Evolutionary conservation across 2,797 vertebrate genomes (phyloP).

Genomic region (Eupleurogrammus muticus): DNA sequence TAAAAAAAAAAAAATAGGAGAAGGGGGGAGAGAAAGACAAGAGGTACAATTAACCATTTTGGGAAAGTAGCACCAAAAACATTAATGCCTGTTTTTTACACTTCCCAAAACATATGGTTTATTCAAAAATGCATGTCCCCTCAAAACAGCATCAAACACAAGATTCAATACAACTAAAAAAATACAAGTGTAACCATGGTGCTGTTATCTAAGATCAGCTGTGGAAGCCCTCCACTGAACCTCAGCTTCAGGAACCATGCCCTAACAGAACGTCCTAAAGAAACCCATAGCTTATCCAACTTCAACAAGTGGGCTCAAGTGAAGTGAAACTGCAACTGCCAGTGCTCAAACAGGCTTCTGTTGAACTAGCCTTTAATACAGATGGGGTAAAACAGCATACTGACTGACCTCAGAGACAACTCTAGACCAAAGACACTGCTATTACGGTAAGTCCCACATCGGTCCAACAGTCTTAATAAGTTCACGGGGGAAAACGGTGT

Average conservation of each 20-base stretch:
- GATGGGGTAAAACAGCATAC: conserved; percentile 68
- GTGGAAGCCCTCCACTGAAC: conserved; percentile 46
- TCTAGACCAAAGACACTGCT: conserved; percentile 65
- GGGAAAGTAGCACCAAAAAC: conserved; percentile 89
- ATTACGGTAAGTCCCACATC: conserved; percentile 46
- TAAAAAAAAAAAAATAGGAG: conserved; percentile 18
- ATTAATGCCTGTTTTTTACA: conserved; percentile 83
- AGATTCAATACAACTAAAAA: conserved; percentile 75
- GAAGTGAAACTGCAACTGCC: conserved; percentile 51
- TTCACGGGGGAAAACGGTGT: conserved; percentile 45
- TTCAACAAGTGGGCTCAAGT: conserved; percentile 34
- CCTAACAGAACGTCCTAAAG: conserved; percentile 47
- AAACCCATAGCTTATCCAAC: conserved; percentile 60
- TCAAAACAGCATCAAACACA: conserved; percentile 75
- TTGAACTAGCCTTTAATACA: conserved; percentile 68
- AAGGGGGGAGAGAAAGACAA: conserved; percentile 44
- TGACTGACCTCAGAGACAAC: conserved; percentile 68
- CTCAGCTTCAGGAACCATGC: conserved; percentile 40
- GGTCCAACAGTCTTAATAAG: conserved; percentile 61
- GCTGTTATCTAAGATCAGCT: conserved; percentile 62
- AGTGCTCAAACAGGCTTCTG: conserved; percentile 34
- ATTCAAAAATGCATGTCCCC: conserved; percentile 76
- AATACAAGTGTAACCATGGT: conserved; percentile 70
- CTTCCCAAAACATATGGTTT: conserved; percentile 79
- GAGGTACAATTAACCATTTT: conserved; percentile 77